Percentiles rank a stretch among this genome's conserved stretches.
Conservation (phyloP, 2,113 vertebrate species). For the Hoplias malabaricus region DNA sequence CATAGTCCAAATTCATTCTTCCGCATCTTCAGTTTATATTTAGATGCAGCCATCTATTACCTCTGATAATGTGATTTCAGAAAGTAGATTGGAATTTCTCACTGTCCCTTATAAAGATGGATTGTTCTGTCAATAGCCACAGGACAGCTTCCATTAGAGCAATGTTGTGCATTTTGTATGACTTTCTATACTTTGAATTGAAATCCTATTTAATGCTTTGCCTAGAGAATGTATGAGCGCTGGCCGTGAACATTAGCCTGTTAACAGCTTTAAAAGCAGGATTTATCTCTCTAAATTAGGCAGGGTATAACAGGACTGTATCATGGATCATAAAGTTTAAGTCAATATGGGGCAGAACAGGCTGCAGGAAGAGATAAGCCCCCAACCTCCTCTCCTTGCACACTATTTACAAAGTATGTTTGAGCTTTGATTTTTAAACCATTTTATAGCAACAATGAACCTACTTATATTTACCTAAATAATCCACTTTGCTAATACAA, state of each 20-base stretch:
- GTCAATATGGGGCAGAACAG: conserved; percentile 88
- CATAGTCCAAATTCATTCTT: conserved; percentile 62
- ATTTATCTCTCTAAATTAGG: conserved; percentile 95
- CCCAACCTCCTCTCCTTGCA: conserved; percentile 52
- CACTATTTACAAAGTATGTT: conserved; percentile 62
- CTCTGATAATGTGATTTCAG: conserved; percentile 90
- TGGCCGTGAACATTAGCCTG: conserved; percentile 89
- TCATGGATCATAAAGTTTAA: conserved; percentile 96
- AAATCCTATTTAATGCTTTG: conserved; percentile 89
- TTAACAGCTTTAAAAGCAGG: conserved; percentile 94
- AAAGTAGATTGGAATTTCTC: conserved; percentile 93
- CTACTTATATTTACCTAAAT: not conserved
- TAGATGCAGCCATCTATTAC: conserved; percentile 91
- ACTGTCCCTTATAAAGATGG: conserved; percentile 95
- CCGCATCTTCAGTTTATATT: conserved; percentile 83
- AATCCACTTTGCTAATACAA: not conserved
- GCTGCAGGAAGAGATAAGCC: conserved; percentile 66
- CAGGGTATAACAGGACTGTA: conserved; percentile 85
- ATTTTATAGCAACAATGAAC: not conserved
- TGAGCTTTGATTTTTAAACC: conserved; percentile 49
- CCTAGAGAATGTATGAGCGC: conserved; percentile 79
- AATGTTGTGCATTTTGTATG: conserved; percentile 70
- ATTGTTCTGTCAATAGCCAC: conserved; percentile 93
- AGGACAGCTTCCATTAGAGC: conserved; percentile 85
- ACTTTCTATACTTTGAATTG: conserved; percentile 80